These are phyloP conservation scores for Ascidia mentula DNA, from an alignment of 23 tunicate species.

Conservation along the genomic window DNA sequence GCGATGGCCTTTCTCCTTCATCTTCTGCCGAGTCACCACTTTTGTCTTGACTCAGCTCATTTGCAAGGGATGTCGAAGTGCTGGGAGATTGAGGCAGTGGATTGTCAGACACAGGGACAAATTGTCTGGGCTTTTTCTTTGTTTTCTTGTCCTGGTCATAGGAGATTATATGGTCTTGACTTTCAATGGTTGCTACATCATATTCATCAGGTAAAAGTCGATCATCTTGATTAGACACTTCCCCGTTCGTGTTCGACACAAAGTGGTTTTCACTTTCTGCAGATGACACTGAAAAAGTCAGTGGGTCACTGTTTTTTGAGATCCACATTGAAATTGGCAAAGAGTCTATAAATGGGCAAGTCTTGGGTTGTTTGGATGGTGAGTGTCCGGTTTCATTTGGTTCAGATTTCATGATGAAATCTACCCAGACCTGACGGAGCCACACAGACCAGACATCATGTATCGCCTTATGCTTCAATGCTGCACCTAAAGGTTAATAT, in stretches of 20 bases:
- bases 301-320: slow-evolving; percentile 16
- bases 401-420: slow-evolving; percentile 49
- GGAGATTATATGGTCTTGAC: not conserved
- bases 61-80: not conserved
- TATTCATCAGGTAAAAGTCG: not conserved
- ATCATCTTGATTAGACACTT: not conserved
- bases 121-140: not conserved
- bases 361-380: not conserved
- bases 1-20: not conserved
- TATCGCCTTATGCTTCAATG: slow-evolving; percentile 49
- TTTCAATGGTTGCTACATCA: not conserved
- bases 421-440: slow-evolving; percentile 82
- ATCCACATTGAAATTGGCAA: slow-evolving; percentile 77
- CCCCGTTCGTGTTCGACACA: not conserved
- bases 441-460: slow-evolving; percentile 77
- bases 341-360: slow-evolving; percentile 69
- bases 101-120: not conserved
- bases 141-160: not conserved
- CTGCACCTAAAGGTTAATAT: slow-evolving; percentile 42
- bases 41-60: not conserved
- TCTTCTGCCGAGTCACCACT: not conserved
- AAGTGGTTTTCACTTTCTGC: not conserved
- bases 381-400: not conserved
- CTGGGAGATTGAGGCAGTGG: not conserved
- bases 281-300: not conserved